Conservation (phyloP, 2,113 vertebrate genomes). For the Macquaria ambigua region DNA sequence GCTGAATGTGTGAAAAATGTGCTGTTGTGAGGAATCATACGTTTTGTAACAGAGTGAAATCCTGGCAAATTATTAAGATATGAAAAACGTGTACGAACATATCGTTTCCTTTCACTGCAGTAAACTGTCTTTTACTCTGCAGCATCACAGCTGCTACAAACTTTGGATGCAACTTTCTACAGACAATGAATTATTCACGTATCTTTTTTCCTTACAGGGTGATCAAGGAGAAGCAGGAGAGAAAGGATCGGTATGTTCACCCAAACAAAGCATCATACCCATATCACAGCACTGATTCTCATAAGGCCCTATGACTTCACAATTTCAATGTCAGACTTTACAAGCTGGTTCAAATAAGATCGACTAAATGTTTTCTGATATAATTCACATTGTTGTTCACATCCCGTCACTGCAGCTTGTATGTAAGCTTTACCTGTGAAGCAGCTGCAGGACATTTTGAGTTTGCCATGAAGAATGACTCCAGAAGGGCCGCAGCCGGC, state of each 20-base stretch:
- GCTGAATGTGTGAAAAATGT: neutral
- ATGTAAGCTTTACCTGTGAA: too few species aligned
- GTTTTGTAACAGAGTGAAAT: too few species aligned
- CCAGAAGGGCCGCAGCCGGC: too few species aligned
- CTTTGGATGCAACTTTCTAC: neutral
- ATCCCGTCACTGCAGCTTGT: neutral
- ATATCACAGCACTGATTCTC: neutral
- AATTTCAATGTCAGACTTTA: too few species aligned
- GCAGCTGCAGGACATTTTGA: neutral
- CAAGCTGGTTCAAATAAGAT: too few species aligned
- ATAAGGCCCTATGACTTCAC: neutral
- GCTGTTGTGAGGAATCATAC: too few species aligned
- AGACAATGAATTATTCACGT: neutral
- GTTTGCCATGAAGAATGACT: neutral
- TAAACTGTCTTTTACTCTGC: too few species aligned
- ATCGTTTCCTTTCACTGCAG: too few species aligned
- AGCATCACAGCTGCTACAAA: neutral
- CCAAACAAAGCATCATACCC: neutral
- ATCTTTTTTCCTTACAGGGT: slow-evolving; percentile 69
- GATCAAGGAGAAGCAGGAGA: slow-evolving; percentile 83
- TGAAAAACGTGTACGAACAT: too few species aligned
- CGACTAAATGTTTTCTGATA: neutral
- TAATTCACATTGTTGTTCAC: neutral
- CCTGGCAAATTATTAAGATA: too few species aligned
- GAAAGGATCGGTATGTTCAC: slow-evolving; percentile 83